Conservation (phyloP, 2,797 vertebrate genomes). For the Mormyrus proboscirostris region DNA sequence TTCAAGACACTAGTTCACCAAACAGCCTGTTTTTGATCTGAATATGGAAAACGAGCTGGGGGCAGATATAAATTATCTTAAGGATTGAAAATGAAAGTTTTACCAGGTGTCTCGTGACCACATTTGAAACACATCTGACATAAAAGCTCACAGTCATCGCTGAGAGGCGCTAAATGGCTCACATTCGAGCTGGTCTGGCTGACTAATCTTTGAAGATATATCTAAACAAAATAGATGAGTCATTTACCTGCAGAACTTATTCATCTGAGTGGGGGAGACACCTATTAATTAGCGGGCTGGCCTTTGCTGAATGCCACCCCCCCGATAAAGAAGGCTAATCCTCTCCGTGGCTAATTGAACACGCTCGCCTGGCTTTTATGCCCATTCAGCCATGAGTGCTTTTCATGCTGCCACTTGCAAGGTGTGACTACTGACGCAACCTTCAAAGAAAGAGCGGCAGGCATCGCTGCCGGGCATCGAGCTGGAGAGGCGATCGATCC, state of each 20-base stretch:
- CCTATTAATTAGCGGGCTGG: slow-evolving; percentile 54
- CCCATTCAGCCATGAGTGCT: slow-evolving; percentile 50
- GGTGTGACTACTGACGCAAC: slow-evolving; percentile 26
- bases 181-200: background rate
- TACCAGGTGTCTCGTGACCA: background rate
- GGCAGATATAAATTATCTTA: background rate
- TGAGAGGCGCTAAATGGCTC: slow-evolving; percentile 9
- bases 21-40: background rate
- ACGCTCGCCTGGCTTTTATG: slow-evolving; percentile 44
- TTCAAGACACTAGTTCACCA: background rate
- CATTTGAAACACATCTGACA: slow-evolving; percentile 3
- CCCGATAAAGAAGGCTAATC: slow-evolving; percentile 47
- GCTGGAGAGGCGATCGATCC: slow-evolving; percentile 12
- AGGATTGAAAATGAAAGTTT: background rate
- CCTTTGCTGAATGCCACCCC: slow-evolving; percentile 38
- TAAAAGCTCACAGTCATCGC: background rate
- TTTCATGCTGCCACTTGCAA: slow-evolving; percentile 45
- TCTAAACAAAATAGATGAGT: slow-evolving; percentile 54
- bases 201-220: slow-evolving; percentile 38
- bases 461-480: too few species aligned
- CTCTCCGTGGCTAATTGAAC: slow-evolving; percentile 58
- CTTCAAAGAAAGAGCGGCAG: background rate
- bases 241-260: slow-evolving; percentile 45
- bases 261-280: slow-evolving; percentile 39
- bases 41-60: background rate